Evolutionary conservation across 2,888 invertebrate genomes (phyloP).

Genomic region (Busseola fusca): DNA sequence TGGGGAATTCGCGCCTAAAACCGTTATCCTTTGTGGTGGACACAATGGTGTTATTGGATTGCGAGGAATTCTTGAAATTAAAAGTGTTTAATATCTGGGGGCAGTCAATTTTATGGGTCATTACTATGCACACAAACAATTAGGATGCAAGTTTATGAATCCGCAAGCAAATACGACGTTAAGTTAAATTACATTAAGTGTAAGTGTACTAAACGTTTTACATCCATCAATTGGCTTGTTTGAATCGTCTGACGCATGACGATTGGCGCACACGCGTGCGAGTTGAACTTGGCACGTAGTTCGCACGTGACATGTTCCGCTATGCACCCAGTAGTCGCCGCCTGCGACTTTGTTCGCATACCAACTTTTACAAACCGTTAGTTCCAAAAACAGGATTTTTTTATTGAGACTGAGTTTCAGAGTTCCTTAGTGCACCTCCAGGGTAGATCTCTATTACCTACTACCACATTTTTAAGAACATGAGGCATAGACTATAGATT

Average conservation of each 20-base stretch:
- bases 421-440: not conserved
- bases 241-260: constrained; percentile 12
- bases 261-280: constrained; percentile 11
- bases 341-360: constrained; percentile 19
- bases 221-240: constrained; percentile 14
- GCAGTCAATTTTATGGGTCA: too few species aligned
- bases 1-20: too few species aligned
- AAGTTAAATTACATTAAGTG: not conserved
- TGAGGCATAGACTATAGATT: not conserved
- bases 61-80: too few species aligned
- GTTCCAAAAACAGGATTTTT: not conserved
- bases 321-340: constrained; percentile 5
- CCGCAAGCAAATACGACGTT: not conserved
- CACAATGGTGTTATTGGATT: too few species aligned
- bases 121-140: too few species aligned
- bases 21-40: too few species aligned
- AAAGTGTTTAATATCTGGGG: too few species aligned
- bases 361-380: constrained; percentile 3
- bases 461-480: not conserved
- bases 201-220: not conserved
- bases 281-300: constrained; percentile 38
- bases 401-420: not conserved
- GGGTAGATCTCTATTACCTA: too few species aligned
- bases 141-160: too few species aligned
- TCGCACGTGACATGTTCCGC: constrained; percentile 37